Evolutionary conservation across 2,797 vertebrate species (phyloP), one percentile per base, ranked within the genome.

Genomic region (Falco naumanni): DNA sequence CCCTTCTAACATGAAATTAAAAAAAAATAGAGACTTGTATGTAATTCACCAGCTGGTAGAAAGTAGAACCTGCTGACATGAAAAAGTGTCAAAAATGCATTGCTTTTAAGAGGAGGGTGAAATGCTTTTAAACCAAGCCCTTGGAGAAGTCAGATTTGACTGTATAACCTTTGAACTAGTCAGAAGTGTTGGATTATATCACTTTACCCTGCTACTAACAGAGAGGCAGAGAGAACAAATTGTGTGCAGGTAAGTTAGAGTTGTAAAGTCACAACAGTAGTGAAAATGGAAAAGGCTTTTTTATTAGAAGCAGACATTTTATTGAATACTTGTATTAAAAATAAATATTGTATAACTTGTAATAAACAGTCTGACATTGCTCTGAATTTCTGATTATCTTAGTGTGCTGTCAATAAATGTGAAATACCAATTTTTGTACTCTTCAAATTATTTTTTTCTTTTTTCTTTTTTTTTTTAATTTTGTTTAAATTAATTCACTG

Each of bases 121-220:
- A 82, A 59, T 39, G 33, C 50, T 89, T 97, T 97, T 96, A 86
- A 75, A 96, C 56, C 22, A 63, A 45, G 10, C 26, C n/a, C 92
- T 91, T 82, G 81, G 79, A 84, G 47, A 57, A 83, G 50, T 92
- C 76, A 50, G 59, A 87, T 93, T 90, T 95, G 45, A 54, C 45
- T 92, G n/a, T 21, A 20, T 92, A 90, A 51, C 25, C 31, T 89
- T 92, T 80, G 80, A 85, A 91, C n/a, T 89, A 85, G 26, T 77
- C 31, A 78, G 18, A 84, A 85, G 34, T 74, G 29, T 80, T 70
- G 71, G 25, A 47, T 84, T 92, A 33, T 69, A 57, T 66, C 24
- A 10, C 22, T 93, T 74, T 68, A 24, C 28, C 69, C 33, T 63
- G 15, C 91, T 87, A 29, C 7, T 78, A 85, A 16, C 31, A 66